These are phyloP conservation scores for Agrochola macilenta DNA, from an alignment of 2,888 invertebrate species.

Conservation along the genomic window DNA sequence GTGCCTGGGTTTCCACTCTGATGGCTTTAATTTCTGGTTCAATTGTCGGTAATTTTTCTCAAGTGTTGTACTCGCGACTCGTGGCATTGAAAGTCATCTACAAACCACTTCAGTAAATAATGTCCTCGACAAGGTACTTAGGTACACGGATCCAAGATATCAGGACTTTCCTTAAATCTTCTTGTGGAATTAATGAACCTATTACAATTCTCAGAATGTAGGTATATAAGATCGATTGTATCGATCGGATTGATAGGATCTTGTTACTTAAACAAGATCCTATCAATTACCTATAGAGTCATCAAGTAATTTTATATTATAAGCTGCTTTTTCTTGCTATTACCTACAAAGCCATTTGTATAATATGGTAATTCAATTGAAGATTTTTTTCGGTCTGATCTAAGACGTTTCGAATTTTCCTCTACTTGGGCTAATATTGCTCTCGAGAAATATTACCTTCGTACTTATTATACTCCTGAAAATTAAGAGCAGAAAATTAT, in stretches of 20 bases:
- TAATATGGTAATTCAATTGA: background rate
- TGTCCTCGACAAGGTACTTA: background rate
- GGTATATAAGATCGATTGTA: background rate
- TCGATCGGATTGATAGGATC: too few relatives aligned
- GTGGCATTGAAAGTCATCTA: background rate
- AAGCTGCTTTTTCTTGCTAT: background rate
- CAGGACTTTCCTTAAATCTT: background rate
- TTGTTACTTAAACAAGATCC: too few relatives aligned
- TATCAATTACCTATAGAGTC: background rate
- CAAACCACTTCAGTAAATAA: slow-evolving; percentile 27
- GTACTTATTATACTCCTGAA: background rate
- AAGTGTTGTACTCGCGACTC: background rate
- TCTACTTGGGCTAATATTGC: background rate
- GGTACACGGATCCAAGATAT: background rate
- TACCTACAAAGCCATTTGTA: background rate
- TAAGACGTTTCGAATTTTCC: background rate
- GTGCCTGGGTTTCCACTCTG: background rate
- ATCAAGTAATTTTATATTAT: background rate
- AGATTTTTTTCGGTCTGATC: background rate
- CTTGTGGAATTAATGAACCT: slow-evolving; percentile 9
- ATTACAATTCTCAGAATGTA: background rate
- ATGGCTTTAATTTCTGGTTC: background rate
- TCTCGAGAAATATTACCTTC: background rate
- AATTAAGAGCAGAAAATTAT: too few relatives aligned
- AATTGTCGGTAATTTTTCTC: background rate